These are phyloP conservation scores for human (Homo sapiens) DNA, from an alignment of 2,113 vertebrate genomes.

Conservation along the genomic window DNA sequence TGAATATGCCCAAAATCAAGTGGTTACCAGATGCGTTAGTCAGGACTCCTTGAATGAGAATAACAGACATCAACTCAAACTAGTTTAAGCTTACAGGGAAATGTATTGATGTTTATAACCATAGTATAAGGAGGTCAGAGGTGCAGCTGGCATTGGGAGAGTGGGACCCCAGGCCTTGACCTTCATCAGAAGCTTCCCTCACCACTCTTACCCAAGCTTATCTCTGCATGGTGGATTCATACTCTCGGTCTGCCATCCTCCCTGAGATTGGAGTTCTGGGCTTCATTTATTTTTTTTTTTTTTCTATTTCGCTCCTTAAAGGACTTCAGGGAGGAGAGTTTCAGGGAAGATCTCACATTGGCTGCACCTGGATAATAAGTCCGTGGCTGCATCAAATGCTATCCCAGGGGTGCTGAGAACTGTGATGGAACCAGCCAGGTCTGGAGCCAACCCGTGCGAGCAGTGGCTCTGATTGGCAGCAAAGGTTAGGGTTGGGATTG, in stretches of 20 bases:
- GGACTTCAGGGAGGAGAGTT: not conserved
- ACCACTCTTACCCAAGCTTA: not conserved
- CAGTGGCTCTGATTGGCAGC: not conserved
- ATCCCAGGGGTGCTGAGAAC: accelerated
- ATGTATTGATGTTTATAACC: not conserved
- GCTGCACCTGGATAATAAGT: not conserved
- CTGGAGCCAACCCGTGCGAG: not conserved
- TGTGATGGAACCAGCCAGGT: not conserved
- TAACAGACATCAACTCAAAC: not conserved
- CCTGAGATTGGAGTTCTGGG: not conserved
- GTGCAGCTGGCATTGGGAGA: not conserved
- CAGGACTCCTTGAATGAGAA: not conserved
- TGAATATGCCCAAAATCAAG: not conserved
- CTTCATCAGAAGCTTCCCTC: not conserved
- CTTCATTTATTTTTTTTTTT: not conserved
- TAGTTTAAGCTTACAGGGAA: not conserved
- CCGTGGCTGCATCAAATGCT: not conserved
- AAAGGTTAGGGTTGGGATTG: not conserved
- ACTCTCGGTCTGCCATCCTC: not conserved
- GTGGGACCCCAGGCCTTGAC: not conserved
- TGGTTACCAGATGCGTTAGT: accelerated
- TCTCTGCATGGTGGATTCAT: not conserved
- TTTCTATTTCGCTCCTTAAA: not conserved
- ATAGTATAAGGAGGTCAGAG: not conserved
- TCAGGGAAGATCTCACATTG: not conserved